Conservation (phyloP, 2,113 vertebrate species). For the Orthonyx spaldingii region DNA sequence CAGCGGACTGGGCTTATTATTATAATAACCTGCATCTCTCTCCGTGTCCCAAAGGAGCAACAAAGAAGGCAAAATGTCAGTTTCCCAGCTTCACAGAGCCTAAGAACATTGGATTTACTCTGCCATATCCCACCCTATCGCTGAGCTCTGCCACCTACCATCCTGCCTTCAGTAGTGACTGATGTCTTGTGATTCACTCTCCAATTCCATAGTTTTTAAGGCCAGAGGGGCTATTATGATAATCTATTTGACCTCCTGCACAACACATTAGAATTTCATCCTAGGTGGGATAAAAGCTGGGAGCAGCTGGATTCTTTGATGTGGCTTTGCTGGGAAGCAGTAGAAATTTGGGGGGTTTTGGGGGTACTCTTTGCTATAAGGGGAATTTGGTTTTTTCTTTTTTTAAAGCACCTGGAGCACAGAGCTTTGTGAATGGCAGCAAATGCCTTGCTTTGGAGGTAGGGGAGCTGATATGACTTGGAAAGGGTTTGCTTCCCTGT, state of each 20-base stretch:
- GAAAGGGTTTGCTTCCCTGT: background rate
- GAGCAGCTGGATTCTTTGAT: conserved; percentile 25
- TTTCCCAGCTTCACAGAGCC: conserved; percentile 9
- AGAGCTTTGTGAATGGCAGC: background rate
- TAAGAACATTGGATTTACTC: conserved; percentile 32
- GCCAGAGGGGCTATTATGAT: conserved; percentile 22
- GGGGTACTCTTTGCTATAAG: background rate
- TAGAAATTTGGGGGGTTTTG: background rate
- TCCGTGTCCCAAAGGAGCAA: background rate
- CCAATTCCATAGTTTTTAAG: conserved; percentile 30
- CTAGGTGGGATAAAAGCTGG: background rate
- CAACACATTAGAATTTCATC: background rate
- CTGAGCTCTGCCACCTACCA: background rate
- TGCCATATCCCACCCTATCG: background rate
- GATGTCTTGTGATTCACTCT: background rate
- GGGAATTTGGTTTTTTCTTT: background rate
- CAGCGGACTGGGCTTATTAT: background rate
- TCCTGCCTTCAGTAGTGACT: background rate
- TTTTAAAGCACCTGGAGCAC: background rate
- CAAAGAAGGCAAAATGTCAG: conserved; percentile 56
- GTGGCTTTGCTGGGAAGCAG: background rate
- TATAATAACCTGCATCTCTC: conserved; percentile 15
- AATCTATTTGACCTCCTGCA: conserved; percentile 33
- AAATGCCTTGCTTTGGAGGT: background rate
- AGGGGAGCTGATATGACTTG: background rate